Evolutionary conservation across 1,140 invertebrate species (phyloP), one percentile per base, ranked within the genome.

Genomic region (Pararge aegeria): DNA sequence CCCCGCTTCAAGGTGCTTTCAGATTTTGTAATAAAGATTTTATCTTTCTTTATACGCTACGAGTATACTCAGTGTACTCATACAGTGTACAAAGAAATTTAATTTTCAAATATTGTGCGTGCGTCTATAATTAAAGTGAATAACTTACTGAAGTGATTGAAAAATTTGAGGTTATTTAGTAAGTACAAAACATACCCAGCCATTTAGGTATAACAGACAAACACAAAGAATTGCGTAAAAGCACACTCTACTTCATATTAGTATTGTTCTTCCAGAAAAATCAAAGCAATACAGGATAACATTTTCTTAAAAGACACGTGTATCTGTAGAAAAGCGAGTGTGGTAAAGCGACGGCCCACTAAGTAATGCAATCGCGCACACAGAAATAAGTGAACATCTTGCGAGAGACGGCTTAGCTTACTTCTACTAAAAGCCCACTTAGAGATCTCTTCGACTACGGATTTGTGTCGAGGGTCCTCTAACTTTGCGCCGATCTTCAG

Each of bases 371-470:
- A 78, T 81, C 74, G 70, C 64, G 73, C 71, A 75, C 75, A 80
- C 70, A 79, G 77, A 81, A 86, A 88, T 83, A 78, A 83, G 70
- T 73, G 68, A 80, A 79, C 75, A 78, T 80, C 75, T 82, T 82
- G 82, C 75, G 73, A 72, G 62, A 77, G 81, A 84, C 74, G 83
- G 83, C 81, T 89, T 85, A 87, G 78, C 84, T 84, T 77, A 81
- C 78, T 86, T 69, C 77, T 74, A 71, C 80, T 87, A 87, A 87
- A 89, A 89, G 86, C 86, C 80, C 83, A 89, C 86, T 89, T 87
- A 87, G 79, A 87, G 71, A 80, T 79, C 80, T 86, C 80, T 82
- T 82, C 76, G 69, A 68, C 64, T 64, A 61, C 74, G 81, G 83
- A 86, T 89, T 87, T 86, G 78, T 76, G 75, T 74, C 55, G 77